A percentile compares a stretch with the other conserved stretches of the same genome.
Evolutionary conservation across 2,113 vertebrate genomes (phyloP).

Genomic region (Prolemur simus): DNA sequence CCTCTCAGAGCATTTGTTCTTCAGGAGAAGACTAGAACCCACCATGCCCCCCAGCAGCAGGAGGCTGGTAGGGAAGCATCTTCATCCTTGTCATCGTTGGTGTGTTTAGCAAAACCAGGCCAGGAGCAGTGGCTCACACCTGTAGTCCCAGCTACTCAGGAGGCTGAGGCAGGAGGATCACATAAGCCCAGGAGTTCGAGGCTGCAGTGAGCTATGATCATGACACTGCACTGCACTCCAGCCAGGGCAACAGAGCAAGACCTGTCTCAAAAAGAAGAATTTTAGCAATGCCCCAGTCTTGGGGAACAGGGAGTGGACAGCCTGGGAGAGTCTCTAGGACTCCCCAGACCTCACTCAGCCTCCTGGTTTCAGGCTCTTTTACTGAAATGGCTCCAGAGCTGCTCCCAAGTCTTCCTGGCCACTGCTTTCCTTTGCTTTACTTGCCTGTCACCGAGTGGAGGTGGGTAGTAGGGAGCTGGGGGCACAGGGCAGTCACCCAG

Average conservation of each 20-base stretch:
- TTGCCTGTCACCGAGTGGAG: no score
- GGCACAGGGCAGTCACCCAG: accelerated
- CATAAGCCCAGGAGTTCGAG: no score
- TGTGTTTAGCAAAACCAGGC: background rate
- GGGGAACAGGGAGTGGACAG: background rate
- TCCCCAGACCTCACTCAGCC: background rate
- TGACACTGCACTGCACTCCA: background rate
- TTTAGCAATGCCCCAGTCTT: background rate
- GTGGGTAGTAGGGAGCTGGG: no score
- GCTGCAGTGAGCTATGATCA: no score
- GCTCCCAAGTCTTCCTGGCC: background rate
- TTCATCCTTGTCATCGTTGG: background rate
- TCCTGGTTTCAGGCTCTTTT: background rate
- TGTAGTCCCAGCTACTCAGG: background rate
- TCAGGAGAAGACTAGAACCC: background rate
- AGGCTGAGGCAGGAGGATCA: no score
- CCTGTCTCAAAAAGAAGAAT: no score
- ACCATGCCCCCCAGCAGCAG: background rate
- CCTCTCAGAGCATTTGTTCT: background rate
- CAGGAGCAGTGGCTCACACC: background rate
- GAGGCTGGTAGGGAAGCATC: background rate
- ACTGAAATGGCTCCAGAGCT: background rate
- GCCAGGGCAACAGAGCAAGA: background rate
- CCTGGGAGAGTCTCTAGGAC: background rate
- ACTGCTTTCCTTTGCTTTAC: background rate